Base-by-base conservation (phyloP, 2,888 invertebrate species). In the Deilephila elpenor region DNA sequence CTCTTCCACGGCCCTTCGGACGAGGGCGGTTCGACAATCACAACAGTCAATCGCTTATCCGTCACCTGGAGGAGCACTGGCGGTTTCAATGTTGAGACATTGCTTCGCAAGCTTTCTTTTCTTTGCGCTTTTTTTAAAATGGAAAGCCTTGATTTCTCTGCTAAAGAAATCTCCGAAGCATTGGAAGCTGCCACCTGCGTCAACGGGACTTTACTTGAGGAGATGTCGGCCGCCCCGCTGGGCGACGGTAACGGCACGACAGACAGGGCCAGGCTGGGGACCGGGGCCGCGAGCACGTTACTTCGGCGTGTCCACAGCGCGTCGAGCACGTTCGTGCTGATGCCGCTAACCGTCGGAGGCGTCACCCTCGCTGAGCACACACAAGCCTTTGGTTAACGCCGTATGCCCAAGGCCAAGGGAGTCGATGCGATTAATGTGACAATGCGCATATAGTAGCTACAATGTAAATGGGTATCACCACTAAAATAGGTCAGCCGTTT, bases 31-130 rank as follows among this genome's bases (percentile, higher is more conserved):
- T 91, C 92, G 37, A 93, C 89, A 84, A 92, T 85, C 59, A 93
- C 89, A 59, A 92, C 76, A 0, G 93, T 93, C 5, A 89, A 88
- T 82, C 89, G 74, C 37, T 81, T 77, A 20, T 81, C 79, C 19
- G 91, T 89, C 74, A 93, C 91, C 72, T 90, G 91, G 76, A 93
- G 78, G 62, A 93, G 76, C 19, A 93, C 93, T 0, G 92, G 89
- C 0, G 94, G 93, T 77, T 93, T 93, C 59, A 84, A 87, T 0
- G 86, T 87, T 32, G 78, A 59, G 1, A 78, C 75, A 0, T 79
- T 76, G 17, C 83, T 80, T 4, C 73, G 76, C 6, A 80, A 73
- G 29, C 82, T 86, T 70, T 92, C 90, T 64, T 93, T 93, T 74
- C 85, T 86, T 61, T 85, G 85, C 0, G 88, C 86, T 75, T 93